Base-by-base conservation (phyloP, 1,140 invertebrate species). In the Euschistus heros region DNA sequence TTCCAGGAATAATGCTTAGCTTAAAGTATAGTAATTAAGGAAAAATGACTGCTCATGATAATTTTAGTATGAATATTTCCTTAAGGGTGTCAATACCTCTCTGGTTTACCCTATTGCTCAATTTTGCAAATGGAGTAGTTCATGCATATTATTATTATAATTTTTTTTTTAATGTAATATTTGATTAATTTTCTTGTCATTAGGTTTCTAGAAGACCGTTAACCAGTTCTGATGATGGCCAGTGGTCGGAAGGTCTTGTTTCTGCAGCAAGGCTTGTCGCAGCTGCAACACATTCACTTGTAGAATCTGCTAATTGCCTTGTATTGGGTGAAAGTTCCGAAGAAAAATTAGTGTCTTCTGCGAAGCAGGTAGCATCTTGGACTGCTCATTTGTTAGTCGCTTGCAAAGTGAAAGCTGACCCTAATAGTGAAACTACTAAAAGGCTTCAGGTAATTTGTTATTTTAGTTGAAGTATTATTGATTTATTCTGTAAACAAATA, bases 351-450 rank as follows among this genome's bases (percentile, higher is more conserved):
- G 97, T 98, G 65, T 94, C 94, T 0, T 89, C 93, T 50, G 95
- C 97, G 6, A 95, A 98, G 74, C 95, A 94, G 77, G 97, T 99
- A 0, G 95, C 96, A 2, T 91, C 91, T 27, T 96, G 92, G 0
- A 99, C 97, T 0, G 97, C 97, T 1, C 95, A 98, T 72, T 78
- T 99, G 52, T 76, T 99, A 22, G 94, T 99, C 26, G 97, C 97
- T 3, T 98, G 97, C 76, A 97, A 98, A 80, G 83, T 96, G 27
- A 98, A 98, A 78, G 94, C 96, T 0, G 96, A 98, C 78, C 90
- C 92, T 1, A 89, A 94, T 64, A 94, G 92, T 30, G 89, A 92
- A 69, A 88, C 90, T 15, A 98, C 95, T 42, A 87, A 93, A 66
- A 82, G 94, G n/a, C 78, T 98, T 20, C 92, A 86, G 76, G 83